These are phyloP conservation scores for Oreonectes daqikongensis DNA, from an alignment of 2,797 vertebrate genomes.

Conservation along the genomic window DNA sequence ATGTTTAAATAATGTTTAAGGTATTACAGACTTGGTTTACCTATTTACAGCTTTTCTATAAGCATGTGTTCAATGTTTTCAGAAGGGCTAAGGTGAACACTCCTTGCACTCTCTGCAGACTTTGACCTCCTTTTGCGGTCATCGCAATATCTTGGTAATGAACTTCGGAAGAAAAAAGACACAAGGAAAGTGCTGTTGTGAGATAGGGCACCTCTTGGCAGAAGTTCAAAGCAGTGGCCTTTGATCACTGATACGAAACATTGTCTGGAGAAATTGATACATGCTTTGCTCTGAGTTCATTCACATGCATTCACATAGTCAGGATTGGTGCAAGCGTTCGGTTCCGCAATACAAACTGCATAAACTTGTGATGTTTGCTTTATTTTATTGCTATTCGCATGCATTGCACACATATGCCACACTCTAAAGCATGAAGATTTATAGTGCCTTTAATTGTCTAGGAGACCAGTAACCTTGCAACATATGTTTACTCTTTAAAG, in stretches of 20 bases:
- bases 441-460: conserved; percentile 18
- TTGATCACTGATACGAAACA: conserved; percentile 45
- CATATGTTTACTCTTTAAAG: conserved; percentile 42
- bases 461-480: conserved; percentile 20
- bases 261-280: conserved; percentile 23
- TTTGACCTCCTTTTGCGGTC: conserved; percentile 71
- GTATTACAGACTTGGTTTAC: neutral
- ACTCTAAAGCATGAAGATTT: conserved; percentile 7
- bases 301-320: neutral
- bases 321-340: too few species aligned
- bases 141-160: conserved; percentile 64
- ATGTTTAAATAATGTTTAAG: neutral
- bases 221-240: conserved; percentile 51
- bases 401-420: neutral
- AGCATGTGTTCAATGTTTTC: conserved; percentile 16
- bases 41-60: neutral
- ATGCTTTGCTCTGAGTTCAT: conserved; percentile 10
- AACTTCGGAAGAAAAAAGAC: conserved; percentile 36
- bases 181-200: conserved; percentile 56
- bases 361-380: neutral
- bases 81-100: conserved; percentile 10
- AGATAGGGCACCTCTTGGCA: conserved; percentile 40
- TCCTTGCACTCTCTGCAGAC: conserved; percentile 64
- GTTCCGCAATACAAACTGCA: neutral
- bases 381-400: neutral